Conservation (phyloP, 2,797 vertebrate species). For the Sebastes glaucus region DNA sequence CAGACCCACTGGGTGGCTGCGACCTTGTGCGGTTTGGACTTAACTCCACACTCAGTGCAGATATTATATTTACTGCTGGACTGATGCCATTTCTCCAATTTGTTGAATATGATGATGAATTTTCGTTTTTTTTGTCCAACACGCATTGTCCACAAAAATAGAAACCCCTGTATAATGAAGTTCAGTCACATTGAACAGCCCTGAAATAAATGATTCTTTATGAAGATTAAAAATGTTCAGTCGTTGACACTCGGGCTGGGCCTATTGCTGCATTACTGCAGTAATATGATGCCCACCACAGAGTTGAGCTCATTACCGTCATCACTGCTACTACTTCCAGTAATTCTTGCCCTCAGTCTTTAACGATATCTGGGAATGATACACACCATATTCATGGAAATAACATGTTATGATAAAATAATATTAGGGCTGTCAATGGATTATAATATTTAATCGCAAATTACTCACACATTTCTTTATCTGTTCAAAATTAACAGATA, state of each 20-base stretch:
- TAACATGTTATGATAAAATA: neutral
- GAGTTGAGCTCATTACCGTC: slow-evolving; percentile 19
- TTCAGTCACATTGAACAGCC: neutral
- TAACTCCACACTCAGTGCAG: neutral
- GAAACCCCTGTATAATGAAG: neutral
- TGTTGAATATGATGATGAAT: neutral
- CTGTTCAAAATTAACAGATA: no score
- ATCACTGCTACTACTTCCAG: slow-evolving; percentile 9
- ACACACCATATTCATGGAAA: neutral
- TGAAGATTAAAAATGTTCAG: neutral
- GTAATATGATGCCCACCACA: slow-evolving; percentile 21
- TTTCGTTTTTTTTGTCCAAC: neutral
- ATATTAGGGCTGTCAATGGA: no score
- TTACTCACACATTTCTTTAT: no score
- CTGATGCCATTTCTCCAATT: neutral
- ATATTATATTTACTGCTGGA: neutral
- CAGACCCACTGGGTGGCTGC: neutral
- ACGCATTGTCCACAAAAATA: neutral
- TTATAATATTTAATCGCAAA: no score
- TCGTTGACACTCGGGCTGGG: neutral
- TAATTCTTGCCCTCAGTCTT: neutral
- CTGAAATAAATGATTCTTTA: neutral
- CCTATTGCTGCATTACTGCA: slow-evolving; percentile 23
- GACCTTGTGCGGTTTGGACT: slow-evolving; percentile 4
- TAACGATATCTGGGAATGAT: neutral